Evolutionary conservation across 23 tunicate genomes (phyloP).

Genomic region (Clavelina lepadiformis): DNA sequence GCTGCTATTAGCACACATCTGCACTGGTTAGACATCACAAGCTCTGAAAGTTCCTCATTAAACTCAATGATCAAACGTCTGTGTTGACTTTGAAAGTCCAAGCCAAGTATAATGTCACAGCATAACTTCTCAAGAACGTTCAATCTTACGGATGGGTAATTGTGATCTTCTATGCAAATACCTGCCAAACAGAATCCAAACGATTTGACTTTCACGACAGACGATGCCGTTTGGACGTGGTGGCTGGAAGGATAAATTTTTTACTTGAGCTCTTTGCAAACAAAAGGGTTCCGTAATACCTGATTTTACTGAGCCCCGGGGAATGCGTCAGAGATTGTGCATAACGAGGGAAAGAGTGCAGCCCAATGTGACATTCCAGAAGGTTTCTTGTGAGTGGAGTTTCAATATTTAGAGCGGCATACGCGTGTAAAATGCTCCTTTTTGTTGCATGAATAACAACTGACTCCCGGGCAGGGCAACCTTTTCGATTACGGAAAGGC

Average conservation of each 20-base stretch:
- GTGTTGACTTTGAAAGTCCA: neutral
- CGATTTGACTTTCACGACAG: neutral
- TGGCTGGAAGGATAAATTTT: neutral
- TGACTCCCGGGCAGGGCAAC: neutral
- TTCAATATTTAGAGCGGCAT: neutral
- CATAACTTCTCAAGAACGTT: neutral
- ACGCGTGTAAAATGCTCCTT: no score
- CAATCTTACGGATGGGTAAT: neutral
- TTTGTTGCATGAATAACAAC: no score
- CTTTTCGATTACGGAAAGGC: neutral
- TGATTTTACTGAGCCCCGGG: neutral
- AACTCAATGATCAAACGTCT: neutral
- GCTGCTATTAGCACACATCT: neutral
- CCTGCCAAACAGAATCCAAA: no score
- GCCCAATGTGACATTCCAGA: neutral
- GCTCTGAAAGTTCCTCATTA: neutral
- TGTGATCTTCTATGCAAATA: no score
- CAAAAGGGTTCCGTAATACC: neutral
- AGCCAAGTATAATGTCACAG: neutral
- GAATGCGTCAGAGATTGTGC: neutral
- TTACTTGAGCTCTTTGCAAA: neutral
- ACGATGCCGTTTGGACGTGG: neutral
- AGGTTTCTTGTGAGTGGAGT: neutral
- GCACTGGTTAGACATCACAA: neutral
- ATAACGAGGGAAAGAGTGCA: neutral